Base-by-base conservation (phyloP, 2,113 vertebrate species). In the Actenoides hombroni region DNA sequence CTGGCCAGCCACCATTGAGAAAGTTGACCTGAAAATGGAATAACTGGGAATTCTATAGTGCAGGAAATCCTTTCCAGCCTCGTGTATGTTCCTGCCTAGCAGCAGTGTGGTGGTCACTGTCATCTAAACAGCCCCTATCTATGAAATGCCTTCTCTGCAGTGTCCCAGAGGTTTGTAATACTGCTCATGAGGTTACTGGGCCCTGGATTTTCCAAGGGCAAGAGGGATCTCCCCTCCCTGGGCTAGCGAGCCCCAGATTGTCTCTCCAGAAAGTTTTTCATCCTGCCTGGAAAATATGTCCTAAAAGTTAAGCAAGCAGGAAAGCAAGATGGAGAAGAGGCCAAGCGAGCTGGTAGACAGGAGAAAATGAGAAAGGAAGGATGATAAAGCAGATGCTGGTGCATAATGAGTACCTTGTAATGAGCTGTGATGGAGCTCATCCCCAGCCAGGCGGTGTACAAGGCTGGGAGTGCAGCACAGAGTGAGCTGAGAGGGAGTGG, bases 61-160 rank as follows among this genome's bases (percentile, higher is more conserved):
- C 12, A 23, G 44, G 9, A 80, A 85, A 46, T 13, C 6, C 16
- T 65, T 82, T 64, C 15, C 54, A 87, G 33, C 6, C 13, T 53
- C 17, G 6, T 16, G 44, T 31, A 21, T 18, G 6, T 31, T 49
- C 0, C 0, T 68, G 29, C 20, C 39, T 35, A 33, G 9, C 40
- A 79, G 29, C 8, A 33, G 4, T 1, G 4, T 7, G 29, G 29
- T 37, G 35, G 42, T 10, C 44, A 23, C 39, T 57, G 46, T 15
- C 5, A 28, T 29, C 64, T 33, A 17, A 76, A 67, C 15, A 61
- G 15, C 19, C 25, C 44, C 16, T 40, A 0, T 6, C 19, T 37
- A 10, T 42, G 35, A 91, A 82, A 60, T 39, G 2, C 9, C 42
- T 75, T 87, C 42, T 65, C 67, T 60, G 29, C 8, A 2, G 7